A percentile compares a stretch with the other conserved stretches of the same genome.
phyloP scores from a whole-genome alignment of 2,888 invertebrate genomes.

The Deilephila porcellus region DNA sequence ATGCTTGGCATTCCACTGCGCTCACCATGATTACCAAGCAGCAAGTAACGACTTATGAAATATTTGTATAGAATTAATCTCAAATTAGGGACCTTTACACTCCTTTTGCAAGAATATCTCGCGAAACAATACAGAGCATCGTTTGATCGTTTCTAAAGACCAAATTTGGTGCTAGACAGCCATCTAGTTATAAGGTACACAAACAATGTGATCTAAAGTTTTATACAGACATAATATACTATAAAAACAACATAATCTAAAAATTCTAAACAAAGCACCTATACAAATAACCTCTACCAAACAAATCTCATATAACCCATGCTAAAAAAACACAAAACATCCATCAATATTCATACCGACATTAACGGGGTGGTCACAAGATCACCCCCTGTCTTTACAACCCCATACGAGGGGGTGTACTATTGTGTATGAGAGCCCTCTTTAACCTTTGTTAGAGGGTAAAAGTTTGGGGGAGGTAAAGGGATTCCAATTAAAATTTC shows the following conservation, averaged over 20 bases:
- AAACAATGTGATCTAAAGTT: too few relatives aligned
- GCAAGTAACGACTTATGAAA: too few relatives aligned
- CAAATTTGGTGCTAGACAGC: too few relatives aligned
- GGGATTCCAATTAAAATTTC: conserved; percentile 23
- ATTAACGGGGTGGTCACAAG: conserved; percentile 14
- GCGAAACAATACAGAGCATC: too few relatives aligned
- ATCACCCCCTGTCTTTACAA: conserved; percentile 19
- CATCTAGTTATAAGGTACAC: too few relatives aligned
- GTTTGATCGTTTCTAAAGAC: too few relatives aligned
- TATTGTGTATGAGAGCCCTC: background rate
- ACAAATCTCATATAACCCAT: background rate
- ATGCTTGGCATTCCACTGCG: too few relatives aligned
- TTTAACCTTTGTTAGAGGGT: conserved; percentile 10
- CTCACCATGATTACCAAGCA: too few relatives aligned
- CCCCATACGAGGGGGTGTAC: background rate
- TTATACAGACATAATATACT: too few relatives aligned
- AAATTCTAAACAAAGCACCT: background rate
- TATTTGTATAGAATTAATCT: too few relatives aligned
- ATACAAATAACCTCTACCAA: background rate
- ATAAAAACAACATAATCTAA: background rate
- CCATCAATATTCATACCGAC: background rate
- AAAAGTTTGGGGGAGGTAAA: background rate
- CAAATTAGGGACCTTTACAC: too few relatives aligned
- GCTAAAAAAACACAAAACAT: background rate
- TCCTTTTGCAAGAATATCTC: too few relatives aligned